Base-by-base conservation (phyloP, 2,113 vertebrate species). In the Labeo rohita region DNA sequence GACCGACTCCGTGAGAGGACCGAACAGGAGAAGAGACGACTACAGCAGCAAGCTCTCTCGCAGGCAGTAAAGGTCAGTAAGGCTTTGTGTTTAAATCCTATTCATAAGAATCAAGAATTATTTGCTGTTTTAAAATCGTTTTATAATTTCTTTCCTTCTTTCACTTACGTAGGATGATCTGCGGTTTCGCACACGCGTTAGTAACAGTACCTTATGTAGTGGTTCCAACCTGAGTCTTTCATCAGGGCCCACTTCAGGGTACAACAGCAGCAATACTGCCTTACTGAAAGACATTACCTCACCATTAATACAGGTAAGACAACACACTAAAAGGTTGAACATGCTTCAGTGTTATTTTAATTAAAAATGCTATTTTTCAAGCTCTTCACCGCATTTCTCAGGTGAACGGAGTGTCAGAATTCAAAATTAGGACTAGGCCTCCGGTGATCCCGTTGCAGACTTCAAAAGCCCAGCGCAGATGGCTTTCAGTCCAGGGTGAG, bases 241-340 rank as follows among this genome's bases (percentile, higher is more conserved):
- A 3, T 99, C 98, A 82, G 96, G 96, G 16, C 95, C 96, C 36
- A 98, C 98, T 0, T 99, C 98, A 21, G 98, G 97, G 12, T 99
- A 99, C 92, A 97, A 97, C 82, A 99, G 97, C 82, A 95, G 97
- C 79, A 97, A 96, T 79, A 87, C 95, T 0, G 86, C 92, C 18
- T 93, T 95, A 10, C 89, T 92, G 0, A 95, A 89, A 39, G 92
- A 90, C n/a, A 89, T 92, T 80, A 94, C 75, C 84, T 91, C 90
- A 73, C 79, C 91, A 86, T 80, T 88, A 86, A 92, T 91, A 91
- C 93, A 93, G 94, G 96, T 94, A 4, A 2, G 84, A 39, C 6
- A 39, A 47, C 8, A 59, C 45, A 66, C 18, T 6, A 21, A 61
- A 18, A 18, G 15, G 1, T 28, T 74, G 1, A 61, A 61, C 8